Conservation (phyloP, 1,140 invertebrate species). For the Condylostylus longicornis region DNA sequence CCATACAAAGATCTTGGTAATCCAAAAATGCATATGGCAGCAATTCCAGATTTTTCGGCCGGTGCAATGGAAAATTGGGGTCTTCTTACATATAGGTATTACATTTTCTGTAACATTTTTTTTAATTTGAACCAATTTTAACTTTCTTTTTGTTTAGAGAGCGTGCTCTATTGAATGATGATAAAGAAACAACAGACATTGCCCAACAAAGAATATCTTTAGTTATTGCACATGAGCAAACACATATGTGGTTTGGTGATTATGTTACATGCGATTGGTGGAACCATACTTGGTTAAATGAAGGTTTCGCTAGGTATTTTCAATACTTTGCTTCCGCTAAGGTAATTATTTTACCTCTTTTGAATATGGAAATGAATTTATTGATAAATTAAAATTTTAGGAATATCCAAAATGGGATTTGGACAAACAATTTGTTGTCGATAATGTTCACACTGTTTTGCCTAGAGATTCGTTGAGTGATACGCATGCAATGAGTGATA, state of each 20-base stretch:
- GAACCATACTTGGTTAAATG: slow-evolving; percentile 45
- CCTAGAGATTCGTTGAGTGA: slow-evolving; percentile 40
- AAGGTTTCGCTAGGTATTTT: slow-evolving; percentile 46
- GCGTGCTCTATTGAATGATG: slow-evolving; percentile 35
- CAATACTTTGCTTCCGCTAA: slow-evolving; percentile 33
- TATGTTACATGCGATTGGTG: slow-evolving; percentile 46
- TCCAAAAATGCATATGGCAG: slow-evolving; percentile 36
- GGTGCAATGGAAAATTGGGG: slow-evolving; percentile 72
- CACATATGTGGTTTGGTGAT: slow-evolving; percentile 47
- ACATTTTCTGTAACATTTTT: not conserved
- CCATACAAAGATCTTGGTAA: not conserved
- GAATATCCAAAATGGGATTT: slow-evolving; percentile 32
- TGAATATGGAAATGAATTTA: not conserved
- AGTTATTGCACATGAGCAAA: slow-evolving; percentile 41
- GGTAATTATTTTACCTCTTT: not conserved
- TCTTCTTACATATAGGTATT: slow-evolving; percentile 29
- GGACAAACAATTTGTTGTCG: slow-evolving; percentile 36
- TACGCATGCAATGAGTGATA: slow-evolving; percentile 40
- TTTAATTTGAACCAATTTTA: not conserved
- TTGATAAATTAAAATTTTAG: slow-evolving; percentile 13
- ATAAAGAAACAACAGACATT: slow-evolving; percentile 26
- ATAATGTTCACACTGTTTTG: slow-evolving; percentile 43
- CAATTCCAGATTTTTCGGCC: slow-evolving; percentile 56
- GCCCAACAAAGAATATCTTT: slow-evolving; percentile 34
- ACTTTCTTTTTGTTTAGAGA: slow-evolving; percentile 33